Base-by-base conservation (phyloP, 35 echinoderm and acorn worm genomes). In the Apostichopus japonicus region DNA sequence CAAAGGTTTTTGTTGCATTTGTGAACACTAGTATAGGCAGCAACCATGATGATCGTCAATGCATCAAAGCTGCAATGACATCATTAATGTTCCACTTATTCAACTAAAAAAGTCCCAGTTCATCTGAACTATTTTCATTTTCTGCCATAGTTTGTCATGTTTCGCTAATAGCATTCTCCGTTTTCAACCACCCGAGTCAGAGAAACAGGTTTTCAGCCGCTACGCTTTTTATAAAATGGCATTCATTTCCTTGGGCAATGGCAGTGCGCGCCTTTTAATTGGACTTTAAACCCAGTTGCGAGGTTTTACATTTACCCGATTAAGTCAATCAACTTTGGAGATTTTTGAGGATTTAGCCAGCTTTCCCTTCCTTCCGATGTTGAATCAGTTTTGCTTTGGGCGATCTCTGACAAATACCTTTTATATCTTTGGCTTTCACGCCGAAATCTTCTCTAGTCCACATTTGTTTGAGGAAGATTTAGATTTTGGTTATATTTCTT, bases 301-400 rank as follows among this genome's bases (percentile, higher is more conserved):
- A 57, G 81, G 81, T 84, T 59, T 84, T 84, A 58, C 81, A 84
- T 84, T 84, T 84, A 84, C 81, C 81, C 56, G 81, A 84, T 84
- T 84, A 84, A 84, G 81, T 84, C 81, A 84, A 84, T 84, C 81
- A 84, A 84, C 81, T 84, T 84, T 84, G 81, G 81, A 84, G 81
- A 84, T 84, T 84, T 84, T 84, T 55, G 8, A 15, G 81, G 81
- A 84, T 84, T 84, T 58, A 7, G n/a, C 23, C 17, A 54, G 81
- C 81, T 84, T 84, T 84, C 54, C 56, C 53, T 84, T 84, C 81
- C 81, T 84, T 84, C 81, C 81, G 81, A 84, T 84, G 56, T 84
- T 84, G 81, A 55, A 84, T 84, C 81, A 84, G 56, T 84, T 57
- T 84, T 57, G 54, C 81, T 57, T 84, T 53, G n/a, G 81, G 81